phyloP scores from a whole-genome alignment of 2,888 invertebrate species.

The Gymnosoma rotundatum region DNA sequence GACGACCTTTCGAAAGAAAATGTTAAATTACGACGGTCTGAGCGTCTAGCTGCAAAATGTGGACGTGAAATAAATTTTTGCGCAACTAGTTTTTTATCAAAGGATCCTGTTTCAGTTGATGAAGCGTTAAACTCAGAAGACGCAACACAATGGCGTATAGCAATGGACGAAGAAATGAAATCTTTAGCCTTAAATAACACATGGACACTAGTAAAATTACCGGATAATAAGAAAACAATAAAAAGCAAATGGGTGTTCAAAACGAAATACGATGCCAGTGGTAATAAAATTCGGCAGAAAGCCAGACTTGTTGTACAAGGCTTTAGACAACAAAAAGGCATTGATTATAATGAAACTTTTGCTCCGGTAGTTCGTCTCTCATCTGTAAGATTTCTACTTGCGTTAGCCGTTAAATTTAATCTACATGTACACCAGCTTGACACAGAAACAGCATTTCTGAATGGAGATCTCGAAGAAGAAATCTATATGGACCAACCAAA shows the following conservation, averaged over 20 bases:
- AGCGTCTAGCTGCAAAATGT: slow-evolving; percentile 26
- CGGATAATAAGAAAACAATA: slow-evolving; percentile 23
- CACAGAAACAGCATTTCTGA: slow-evolving; percentile 59
- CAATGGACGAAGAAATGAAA: slow-evolving; percentile 41
- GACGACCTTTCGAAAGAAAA: not conserved
- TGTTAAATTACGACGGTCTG: slow-evolving; percentile 26
- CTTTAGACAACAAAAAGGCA: slow-evolving; percentile 41
- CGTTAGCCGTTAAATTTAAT: slow-evolving; percentile 3
- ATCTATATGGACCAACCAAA: slow-evolving; percentile 68
- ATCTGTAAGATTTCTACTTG: no score
- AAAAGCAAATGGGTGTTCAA: slow-evolving; percentile 48
- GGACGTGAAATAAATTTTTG: slow-evolving; percentile 25
- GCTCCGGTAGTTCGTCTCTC: not conserved
- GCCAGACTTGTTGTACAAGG: slow-evolving; percentile 44
- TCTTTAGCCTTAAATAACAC: slow-evolving; percentile 25
- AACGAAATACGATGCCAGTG: slow-evolving; percentile 37
- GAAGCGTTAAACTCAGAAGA: slow-evolving; percentile 36
- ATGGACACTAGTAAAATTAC: slow-evolving; percentile 13
- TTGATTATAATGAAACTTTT: slow-evolving; percentile 22
- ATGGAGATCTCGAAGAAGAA: slow-evolving; percentile 61
- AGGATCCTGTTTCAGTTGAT: slow-evolving; percentile 33
- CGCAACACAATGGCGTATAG: not conserved
- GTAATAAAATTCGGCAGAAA: slow-evolving; percentile 6
- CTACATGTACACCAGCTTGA: slow-evolving; percentile 58
- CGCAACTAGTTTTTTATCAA: slow-evolving; percentile 32